Percentiles rank a stretch among this genome's conserved stretches.
These are phyloP conservation scores for Byasa hedistus DNA, from an alignment of 2,888 invertebrate genomes.

Conservation along the genomic window DNA sequence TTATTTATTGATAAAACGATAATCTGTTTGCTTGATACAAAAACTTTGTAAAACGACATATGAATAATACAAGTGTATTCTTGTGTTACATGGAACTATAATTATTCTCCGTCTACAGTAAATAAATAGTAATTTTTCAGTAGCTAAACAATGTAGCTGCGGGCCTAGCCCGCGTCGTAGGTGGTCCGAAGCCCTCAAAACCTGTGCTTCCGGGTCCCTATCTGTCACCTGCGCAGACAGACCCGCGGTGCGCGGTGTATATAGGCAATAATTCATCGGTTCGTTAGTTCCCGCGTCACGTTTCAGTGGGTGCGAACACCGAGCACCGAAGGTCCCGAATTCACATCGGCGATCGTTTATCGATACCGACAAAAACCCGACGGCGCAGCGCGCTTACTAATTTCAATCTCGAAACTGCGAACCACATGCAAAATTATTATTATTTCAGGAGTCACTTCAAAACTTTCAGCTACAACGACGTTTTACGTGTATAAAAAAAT, in stretches of 20 bases:
- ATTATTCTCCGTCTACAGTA: no score
- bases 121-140: background rate
- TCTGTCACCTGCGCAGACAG: slow-evolving; percentile 4
- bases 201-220: slow-evolving; percentile 3
- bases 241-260: background rate
- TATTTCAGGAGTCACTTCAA: background rate
- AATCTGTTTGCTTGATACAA: no score
- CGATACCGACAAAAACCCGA: slow-evolving; percentile 22
- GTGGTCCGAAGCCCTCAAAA: slow-evolving; percentile 12
- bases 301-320: slow-evolving; percentile 18
- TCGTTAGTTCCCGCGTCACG: slow-evolving; percentile 24
- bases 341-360: slow-evolving; percentile 25
- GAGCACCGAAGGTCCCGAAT: slow-evolving; percentile 19
- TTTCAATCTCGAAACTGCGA: background rate
- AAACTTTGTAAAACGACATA: no score
- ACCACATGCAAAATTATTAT: background rate
- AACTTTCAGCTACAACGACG: no score
- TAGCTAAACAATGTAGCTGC: slow-evolving; percentile 7
- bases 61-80: no score
- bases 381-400: slow-evolving; percentile 14
- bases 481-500: no score
- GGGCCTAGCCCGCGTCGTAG: slow-evolving; percentile 1
- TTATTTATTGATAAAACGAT: no score
- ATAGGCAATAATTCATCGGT: slow-evolving; percentile 7
- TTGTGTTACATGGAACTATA: no score